phyloP scores from a whole-genome alignment of 2,797 vertebrate species.

The Nyctalus aviator region DNA sequence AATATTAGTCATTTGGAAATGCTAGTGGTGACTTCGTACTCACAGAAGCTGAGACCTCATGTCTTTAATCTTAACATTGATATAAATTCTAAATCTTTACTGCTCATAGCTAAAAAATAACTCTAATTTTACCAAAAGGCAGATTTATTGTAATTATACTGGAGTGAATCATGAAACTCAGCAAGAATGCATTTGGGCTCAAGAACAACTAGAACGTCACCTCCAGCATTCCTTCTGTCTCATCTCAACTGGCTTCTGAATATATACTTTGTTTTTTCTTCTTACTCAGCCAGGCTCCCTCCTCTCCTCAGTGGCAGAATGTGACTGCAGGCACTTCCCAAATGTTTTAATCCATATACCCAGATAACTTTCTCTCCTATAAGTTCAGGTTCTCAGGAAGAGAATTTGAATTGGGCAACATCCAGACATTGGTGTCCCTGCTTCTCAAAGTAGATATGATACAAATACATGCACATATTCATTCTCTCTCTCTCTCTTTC shows the following conservation, averaged over 20 bases:
- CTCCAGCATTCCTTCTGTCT: not conserved
- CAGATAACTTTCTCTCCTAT: not conserved
- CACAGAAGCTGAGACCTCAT: not conserved
- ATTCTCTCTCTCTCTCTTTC: not conserved
- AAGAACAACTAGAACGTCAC: not conserved
- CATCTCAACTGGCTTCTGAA: not conserved
- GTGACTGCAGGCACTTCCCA: not conserved
- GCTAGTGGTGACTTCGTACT: not conserved
- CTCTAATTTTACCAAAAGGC: not conserved
- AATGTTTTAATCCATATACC: not conserved
- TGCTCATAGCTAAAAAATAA: not conserved
- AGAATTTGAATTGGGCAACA: not conserved
- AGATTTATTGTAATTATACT: not conserved
- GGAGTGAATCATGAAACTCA: not conserved
- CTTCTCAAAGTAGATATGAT: not conserved
- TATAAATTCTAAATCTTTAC: conserved; percentile 7
- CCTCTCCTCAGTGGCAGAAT: not conserved
- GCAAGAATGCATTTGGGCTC: not conserved
- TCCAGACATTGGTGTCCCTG: not conserved
- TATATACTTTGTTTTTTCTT: not conserved
- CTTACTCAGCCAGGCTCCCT: not conserved
- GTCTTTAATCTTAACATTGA: not conserved
- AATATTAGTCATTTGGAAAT: not conserved
- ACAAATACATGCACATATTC: not conserved
- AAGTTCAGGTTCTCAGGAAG: not conserved